Base-by-base conservation (phyloP, 37 sponge, comb jelly and placozoan genomes). In the Halichondria panicea region DNA sequence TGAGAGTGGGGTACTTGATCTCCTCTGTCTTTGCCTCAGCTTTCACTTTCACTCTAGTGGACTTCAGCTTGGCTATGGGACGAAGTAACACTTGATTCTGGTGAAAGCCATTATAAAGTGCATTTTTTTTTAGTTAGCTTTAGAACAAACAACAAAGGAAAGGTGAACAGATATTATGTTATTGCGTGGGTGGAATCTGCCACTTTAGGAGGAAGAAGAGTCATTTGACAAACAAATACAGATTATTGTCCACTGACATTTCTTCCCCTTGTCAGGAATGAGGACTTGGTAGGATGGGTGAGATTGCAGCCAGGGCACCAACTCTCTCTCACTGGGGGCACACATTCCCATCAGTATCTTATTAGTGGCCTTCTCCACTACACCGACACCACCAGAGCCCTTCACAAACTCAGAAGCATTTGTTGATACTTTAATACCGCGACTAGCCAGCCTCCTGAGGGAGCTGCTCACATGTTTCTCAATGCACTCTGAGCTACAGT, bases 281-380 rank as follows among this genome's bases (percentile, higher is more conserved):
- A 68, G 72, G 8, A 92, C 84, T 45, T 71, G 73, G 66, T 80
- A 92, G 4, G 85, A 83, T 6, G 74, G 78, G 64, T 92, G 93
- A 24, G 3, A 25, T 71, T 79, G 79, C 18, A 92, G 63, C 84
- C 88, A 92, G 32, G 77, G 58, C 41, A 79, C 76, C 32, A 92
- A 77, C 7, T 73, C 65, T 54, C 64, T 78, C 31, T 78, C 70
- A 44, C 77, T 88, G 41, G 93, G 88, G 34, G 93, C 93, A 15
- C 65, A 56, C 18, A 83, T 37, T 19, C 89, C 88, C 56, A 80
- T 77, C 58, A 92, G 44, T 22, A 83, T 66, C 63, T 80, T 87
- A 60, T 85, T 85, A 25, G 89, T 81, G 45, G 71, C 79, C 43
- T 61, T 78, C 40, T 92, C 93, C 28, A 87, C 28, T 62, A 92